Conservation (phyloP, 2,888 invertebrate species). For the Pilophorus perplexus region DNA sequence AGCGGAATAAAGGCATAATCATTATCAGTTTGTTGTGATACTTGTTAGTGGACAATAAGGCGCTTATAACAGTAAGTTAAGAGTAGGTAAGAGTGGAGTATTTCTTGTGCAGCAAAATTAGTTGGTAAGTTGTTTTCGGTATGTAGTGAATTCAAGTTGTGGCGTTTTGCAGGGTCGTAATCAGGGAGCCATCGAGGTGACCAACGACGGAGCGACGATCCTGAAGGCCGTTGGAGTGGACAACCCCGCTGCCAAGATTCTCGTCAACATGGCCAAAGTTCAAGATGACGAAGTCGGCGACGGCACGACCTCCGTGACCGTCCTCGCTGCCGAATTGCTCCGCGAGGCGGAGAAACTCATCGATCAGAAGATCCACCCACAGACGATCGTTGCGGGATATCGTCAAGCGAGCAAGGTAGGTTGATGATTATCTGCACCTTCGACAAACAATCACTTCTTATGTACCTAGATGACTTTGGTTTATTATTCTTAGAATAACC, state of each 20-base stretch:
- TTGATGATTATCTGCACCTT: no score
- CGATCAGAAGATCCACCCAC: conserved; percentile 93
- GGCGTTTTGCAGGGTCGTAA: conserved; percentile 76
- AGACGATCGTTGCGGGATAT: conserved; percentile 91
- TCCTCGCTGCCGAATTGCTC: conserved; percentile 85
- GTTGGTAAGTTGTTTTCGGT: no score
- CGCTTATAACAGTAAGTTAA: no score
- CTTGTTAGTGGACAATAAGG: no score
- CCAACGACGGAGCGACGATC: conserved; percentile 99
- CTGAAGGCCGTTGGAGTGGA: conserved; percentile 94
- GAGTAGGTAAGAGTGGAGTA: no score
- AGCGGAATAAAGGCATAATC: no score
- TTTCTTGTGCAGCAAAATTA: no score
- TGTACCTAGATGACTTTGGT: no score
- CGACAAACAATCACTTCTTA: no score
- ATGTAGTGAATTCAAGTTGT: no score
- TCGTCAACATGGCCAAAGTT: conserved; percentile 97
- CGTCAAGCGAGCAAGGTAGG: conserved; percentile 78
- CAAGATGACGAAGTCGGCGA: conserved; percentile 99
- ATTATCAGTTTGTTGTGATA: no score
- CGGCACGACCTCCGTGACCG: conserved; percentile 99
- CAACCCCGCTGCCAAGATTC: conserved; percentile 97
- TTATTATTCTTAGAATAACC: no score
- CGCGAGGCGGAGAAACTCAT: conserved; percentile 93
- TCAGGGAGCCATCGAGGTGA: conserved; percentile 75